Evolutionary conservation across 2,888 invertebrate genomes (phyloP).

Genomic region (Hypsopygia costalis): DNA sequence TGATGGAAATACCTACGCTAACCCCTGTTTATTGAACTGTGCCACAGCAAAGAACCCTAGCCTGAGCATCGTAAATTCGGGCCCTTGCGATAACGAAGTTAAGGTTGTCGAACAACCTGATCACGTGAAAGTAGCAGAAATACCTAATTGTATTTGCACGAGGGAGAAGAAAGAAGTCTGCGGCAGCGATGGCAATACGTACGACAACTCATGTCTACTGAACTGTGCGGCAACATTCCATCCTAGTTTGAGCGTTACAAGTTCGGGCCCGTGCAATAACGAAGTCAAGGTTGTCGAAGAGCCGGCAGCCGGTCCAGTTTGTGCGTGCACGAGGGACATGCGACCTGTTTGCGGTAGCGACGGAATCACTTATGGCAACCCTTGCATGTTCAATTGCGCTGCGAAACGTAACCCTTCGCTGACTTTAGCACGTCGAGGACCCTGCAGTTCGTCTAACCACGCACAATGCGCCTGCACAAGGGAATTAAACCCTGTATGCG

Average conservation of each 20-base stretch:
- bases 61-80: slow-evolving; percentile 18
- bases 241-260: neutral
- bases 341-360: slow-evolving; percentile 13
- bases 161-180: slow-evolving; percentile 18
- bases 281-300: slow-evolving; percentile 6
- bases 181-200: slow-evolving; percentile 20
- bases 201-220: slow-evolving; percentile 18
- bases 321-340: slow-evolving; percentile 28
- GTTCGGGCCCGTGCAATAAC: neutral
- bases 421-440: slow-evolving; percentile 4
- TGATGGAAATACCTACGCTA: slow-evolving; percentile 35
- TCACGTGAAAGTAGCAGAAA: neutral
- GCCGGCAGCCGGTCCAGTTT: neutral
- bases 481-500: slow-evolving; percentile 40
- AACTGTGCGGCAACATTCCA: slow-evolving; percentile 12
- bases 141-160: slow-evolving; percentile 15
- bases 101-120: neutral
- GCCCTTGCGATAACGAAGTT: slow-evolving; percentile 14
- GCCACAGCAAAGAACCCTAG: slow-evolving; percentile 19
- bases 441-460: slow-evolving; percentile 4
- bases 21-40: slow-evolving; percentile 35
- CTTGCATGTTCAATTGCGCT: too few species aligned
- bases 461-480: slow-evolving; percentile 18
- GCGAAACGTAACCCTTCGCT: slow-evolving; percentile 7
- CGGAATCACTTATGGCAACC: too few species aligned